phyloP scores from a whole-genome alignment of 23 tunicate species.

The Ascidia mentula region DNA sequence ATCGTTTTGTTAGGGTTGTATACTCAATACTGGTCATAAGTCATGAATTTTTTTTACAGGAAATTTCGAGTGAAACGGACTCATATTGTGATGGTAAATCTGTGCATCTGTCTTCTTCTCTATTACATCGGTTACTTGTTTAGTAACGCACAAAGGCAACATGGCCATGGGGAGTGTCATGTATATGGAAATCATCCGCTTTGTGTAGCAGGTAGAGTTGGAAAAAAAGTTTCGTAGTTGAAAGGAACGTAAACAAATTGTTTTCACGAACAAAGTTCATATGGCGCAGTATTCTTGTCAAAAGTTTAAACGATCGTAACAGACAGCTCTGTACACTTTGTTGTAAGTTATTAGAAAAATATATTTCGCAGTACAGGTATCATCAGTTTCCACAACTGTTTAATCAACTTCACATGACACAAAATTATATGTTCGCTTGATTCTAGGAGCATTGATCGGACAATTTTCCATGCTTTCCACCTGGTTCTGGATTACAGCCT shows the following conservation, averaged over 20 bases:
- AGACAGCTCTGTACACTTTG: no score
- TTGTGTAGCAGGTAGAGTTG: slow-evolving; percentile 20
- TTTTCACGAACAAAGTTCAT: no score
- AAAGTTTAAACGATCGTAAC: no score
- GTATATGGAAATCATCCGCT: neutral
- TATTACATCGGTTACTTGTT: slow-evolving; percentile 52
- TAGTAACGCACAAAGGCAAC: slow-evolving; percentile 54
- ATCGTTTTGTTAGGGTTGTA: no score
- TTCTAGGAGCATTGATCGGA: slow-evolving; percentile 56
- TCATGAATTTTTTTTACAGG: slow-evolving; percentile 21
- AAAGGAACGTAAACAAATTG: no score
- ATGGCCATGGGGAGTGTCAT: neutral
- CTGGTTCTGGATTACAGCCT: slow-evolving; percentile 74
- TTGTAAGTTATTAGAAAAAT: no score
- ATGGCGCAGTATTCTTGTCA: no score
- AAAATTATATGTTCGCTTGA: neutral
- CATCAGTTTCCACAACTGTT: no score
- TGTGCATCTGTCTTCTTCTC: slow-evolving; percentile 54
- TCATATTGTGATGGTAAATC: slow-evolving; percentile 72
- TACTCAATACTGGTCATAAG: no score
- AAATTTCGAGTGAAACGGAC: slow-evolving; percentile 75
- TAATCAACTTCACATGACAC: no score
- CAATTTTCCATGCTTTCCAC: slow-evolving; percentile 56
- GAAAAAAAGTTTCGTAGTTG: no score
- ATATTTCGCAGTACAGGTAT: no score